Evolutionary conservation across 2,888 invertebrate genomes (phyloP), one percentile per base, ranked within the genome.

Genomic region (Drosophila engyochracea): DNA sequence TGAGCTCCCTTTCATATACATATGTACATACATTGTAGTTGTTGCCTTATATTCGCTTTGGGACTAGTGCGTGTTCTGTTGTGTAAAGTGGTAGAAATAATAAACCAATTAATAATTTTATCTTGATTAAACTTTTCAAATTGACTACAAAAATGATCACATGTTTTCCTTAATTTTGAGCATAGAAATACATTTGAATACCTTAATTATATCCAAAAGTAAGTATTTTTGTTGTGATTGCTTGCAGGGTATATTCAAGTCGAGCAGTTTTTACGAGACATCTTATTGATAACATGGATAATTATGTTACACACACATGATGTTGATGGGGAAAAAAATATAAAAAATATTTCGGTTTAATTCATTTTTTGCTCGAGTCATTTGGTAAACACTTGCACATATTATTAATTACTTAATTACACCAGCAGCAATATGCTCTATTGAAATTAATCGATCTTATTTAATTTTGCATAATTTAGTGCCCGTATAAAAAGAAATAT

Each of bases 401-500:
- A 64, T 74, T 60, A 81, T 65, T 82, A 73, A 81, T 81, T 74
- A 22, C 2, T 16, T 47, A 70, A 70, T 77, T 63, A 66, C 44
- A 70, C 55, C 62, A 55, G 41, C 52, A 41, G 54, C 47, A 61
- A 54, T 30, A 41, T 59, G 35, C 41, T 54, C 53, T 19, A 60
- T 60, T 37, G 25, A 65, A 78, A 68, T 74, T 60, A 77, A 83
- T 83, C 53, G 54, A 64, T 61, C 65, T 74, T 83, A 83, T 74
- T 74, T 65, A 74, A 83, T 41, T 81, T 70, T 70, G 58, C 70
- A 83, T 69, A 63, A 62, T 79, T 60, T 49, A 37, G 4, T 49
- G 16, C n/a, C n/a, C 16, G 16, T 4, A 7, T 7, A 41, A 41
- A 63, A 67, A 52, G 10, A n/a, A 22, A 30, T 31, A n/a, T 31